phyloP scores from a whole-genome alignment of 2,888 invertebrate species.

The Shargacucullia verbasci region DNA sequence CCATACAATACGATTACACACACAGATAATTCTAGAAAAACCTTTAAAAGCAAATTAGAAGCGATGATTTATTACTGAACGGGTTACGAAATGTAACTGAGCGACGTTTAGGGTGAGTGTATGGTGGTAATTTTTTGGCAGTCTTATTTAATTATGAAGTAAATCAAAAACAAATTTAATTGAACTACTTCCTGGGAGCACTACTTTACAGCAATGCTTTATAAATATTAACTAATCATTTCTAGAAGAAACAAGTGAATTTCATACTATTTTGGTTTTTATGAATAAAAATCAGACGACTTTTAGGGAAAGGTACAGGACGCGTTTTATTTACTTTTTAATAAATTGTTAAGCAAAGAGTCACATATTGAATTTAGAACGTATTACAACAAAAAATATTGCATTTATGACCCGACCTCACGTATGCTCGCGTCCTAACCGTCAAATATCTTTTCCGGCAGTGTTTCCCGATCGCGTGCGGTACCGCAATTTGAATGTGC shows the following conservation, averaged over 20 bases:
- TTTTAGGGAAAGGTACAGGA: no score
- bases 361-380: no score
- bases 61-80: conserved; percentile 85
- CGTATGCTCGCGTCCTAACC: conserved; percentile 51
- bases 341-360: no score
- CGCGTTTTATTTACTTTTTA: no score
- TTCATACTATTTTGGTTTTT: no score
- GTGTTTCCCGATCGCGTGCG: conserved; percentile 85
- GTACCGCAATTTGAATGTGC: conserved; percentile 86
- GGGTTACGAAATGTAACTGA: conserved; percentile 79
- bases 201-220: no score
- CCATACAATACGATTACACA: conserved; percentile 84
- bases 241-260: no score
- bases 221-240: no score
- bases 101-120: conserved; percentile 61
- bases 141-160: neutral
- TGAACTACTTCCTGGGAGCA: no score
- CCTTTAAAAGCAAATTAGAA: conserved; percentile 89
- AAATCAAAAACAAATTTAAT: no score
- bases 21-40: conserved; percentile 85
- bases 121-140: conserved; percentile 12
- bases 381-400: no score
- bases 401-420: neutral
- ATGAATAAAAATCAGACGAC: no score
- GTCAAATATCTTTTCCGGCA: conserved; percentile 78